A percentile compares a stretch with the other conserved stretches of the same genome.
Evolutionary conservation across 2,888 invertebrate species (phyloP).

Genomic region (Lasioglossum pauxillum): DNA sequence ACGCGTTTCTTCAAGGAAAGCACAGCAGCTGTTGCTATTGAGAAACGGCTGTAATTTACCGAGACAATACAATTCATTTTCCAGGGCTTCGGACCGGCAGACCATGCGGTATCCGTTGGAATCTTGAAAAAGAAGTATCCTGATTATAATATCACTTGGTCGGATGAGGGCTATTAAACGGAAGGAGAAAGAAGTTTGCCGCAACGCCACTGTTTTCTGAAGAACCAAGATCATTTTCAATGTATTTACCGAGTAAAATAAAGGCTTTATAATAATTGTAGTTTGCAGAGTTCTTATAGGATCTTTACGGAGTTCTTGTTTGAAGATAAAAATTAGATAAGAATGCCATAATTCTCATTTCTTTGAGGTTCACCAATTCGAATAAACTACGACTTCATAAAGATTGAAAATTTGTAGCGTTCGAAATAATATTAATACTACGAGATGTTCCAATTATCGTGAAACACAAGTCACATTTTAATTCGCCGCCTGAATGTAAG

Average conservation of each 20-base stretch:
- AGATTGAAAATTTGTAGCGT: no score
- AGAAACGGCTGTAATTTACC: background rate
- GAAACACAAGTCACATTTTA: no score
- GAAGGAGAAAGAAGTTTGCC: background rate
- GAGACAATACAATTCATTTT: slow-evolving; percentile 67
- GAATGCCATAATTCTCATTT: no score
- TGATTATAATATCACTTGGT: slow-evolving; percentile 91
- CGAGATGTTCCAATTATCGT: no score
- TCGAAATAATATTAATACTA: no score
- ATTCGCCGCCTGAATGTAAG: no score
- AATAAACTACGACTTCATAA: no score
- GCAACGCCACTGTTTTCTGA: background rate
- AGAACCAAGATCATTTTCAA: background rate
- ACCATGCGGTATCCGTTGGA: slow-evolving; percentile 91
- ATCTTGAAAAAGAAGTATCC: slow-evolving; percentile 91
- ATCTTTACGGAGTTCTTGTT: background rate
- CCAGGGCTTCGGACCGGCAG: slow-evolving; percentile 95
- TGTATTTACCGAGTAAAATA: background rate
- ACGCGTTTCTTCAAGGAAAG: background rate
- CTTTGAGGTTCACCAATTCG: no score
- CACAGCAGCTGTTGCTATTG: no score
- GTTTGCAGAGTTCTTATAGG: background rate
- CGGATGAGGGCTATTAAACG: slow-evolving; percentile 88
- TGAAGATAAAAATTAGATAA: background rate
- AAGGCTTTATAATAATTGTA: background rate